A percentile compares a stretch with the other conserved stretches of the same genome.
Conservation (phyloP, 1,140 invertebrate species). For the Wiebesia pumilae region DNA sequence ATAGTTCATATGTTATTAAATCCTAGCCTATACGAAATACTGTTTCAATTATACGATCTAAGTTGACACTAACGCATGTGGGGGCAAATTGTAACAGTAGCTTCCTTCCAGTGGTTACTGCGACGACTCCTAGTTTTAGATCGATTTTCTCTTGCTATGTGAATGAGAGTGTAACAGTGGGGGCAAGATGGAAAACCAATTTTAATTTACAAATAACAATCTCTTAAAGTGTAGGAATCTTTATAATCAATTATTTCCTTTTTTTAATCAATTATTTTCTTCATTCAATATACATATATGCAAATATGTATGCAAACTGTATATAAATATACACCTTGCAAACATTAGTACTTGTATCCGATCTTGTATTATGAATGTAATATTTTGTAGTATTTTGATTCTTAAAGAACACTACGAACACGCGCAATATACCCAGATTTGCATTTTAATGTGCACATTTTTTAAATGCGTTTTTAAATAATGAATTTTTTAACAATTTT, state of each 20-base stretch:
- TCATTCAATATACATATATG: no score
- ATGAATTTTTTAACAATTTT: no score
- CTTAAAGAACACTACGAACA: neutral
- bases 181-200: neutral
- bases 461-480: no score
- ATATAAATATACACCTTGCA: no score
- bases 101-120: constrained; percentile 71
- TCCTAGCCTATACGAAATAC: neutral
- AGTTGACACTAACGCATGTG: constrained; percentile 63
- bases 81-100: constrained; percentile 71
- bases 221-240: neutral
- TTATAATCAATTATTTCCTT: neutral
- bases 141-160: constrained; percentile 69
- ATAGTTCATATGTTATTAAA: neutral
- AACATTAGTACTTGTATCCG: no score
- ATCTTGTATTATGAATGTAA: no score
- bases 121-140: constrained; percentile 74
- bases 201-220: neutral
- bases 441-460: neutral
- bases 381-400: no score
- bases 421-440: neutral
- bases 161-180: neutral
- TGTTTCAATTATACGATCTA: constrained; percentile 57
- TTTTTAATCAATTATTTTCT: neutral
- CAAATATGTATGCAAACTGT: no score